A percentile compares a stretch with the other conserved stretches of the same genome.
These are phyloP conservation scores for Ptilodon capucinus DNA, from an alignment of 2,888 invertebrate species.

Conservation along the genomic window DNA sequence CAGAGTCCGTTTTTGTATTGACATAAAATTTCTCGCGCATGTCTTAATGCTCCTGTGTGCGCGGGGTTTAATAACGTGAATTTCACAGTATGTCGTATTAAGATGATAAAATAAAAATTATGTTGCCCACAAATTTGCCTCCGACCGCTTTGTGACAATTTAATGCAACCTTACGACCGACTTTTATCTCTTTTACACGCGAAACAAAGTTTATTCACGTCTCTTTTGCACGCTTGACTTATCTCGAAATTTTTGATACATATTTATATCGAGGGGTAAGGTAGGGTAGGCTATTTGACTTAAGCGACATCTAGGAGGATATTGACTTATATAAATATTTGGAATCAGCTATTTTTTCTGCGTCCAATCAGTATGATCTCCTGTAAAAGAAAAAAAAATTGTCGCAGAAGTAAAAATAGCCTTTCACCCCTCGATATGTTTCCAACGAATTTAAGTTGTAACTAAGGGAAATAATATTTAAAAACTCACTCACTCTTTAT, in stretches of 20 bases:
- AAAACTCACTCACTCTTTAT: no score
- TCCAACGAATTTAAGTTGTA: no score
- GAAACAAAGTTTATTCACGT: slow-evolving; percentile 3
- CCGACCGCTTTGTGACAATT: slow-evolving; percentile 27
- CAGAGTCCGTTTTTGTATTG: no score
- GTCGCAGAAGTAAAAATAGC: no score
- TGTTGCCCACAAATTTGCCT: slow-evolving; percentile 16
- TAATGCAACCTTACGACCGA: slow-evolving; percentile 41
- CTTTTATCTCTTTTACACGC: slow-evolving; percentile 16
- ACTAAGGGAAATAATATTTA: no score
- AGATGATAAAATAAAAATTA: slow-evolving; percentile 36
- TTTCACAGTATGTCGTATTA: slow-evolving; percentile 43
- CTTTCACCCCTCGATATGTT: no score
- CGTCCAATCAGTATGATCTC: no score
- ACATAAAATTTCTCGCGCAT: no score
- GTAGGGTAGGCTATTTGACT: slow-evolving; percentile 22
- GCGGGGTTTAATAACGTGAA: slow-evolving; percentile 30
- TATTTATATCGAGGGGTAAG: no score
- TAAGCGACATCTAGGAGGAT: background rate
- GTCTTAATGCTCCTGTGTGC: slow-evolving; percentile 19
- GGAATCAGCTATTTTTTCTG: no score
- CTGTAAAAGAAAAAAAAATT: no score
- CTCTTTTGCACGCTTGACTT: slow-evolving; percentile 14
- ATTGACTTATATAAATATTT: background rate
- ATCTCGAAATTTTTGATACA: slow-evolving; percentile 13